Percentiles rank a stretch among this genome's conserved stretches.
Conservation (phyloP, 2,797 vertebrate genomes). For the Coregonus suidteri region DNA sequence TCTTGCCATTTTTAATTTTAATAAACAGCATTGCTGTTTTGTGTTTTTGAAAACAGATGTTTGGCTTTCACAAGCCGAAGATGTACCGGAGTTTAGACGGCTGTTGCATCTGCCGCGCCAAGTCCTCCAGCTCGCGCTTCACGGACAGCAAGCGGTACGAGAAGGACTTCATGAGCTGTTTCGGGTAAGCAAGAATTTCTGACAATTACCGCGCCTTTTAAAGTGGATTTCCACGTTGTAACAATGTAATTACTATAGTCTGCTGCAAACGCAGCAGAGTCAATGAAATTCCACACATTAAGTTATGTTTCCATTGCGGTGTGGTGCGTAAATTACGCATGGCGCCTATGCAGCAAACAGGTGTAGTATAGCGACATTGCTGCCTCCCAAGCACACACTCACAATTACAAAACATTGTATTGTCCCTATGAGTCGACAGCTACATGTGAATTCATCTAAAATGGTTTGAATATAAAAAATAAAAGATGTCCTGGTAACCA, state of each 20-base stretch:
- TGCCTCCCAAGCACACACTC: neutral
- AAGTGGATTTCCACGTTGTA: neutral
- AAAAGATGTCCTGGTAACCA: neutral
- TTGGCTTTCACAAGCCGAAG: conserved; percentile 99
- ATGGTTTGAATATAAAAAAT: too few relatives aligned
- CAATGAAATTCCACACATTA: neutral
- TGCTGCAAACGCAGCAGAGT: neutral
- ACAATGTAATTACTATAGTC: neutral
- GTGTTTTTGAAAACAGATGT: conserved; percentile 81
- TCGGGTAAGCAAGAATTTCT: conserved; percentile 68
- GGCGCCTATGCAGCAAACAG: too few relatives aligned
- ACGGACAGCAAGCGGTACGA: conserved; percentile 98
- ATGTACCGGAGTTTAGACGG: conserved; percentile 98
- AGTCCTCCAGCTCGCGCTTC: conserved; percentile 98
- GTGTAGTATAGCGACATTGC: neutral
- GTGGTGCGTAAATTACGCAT: too few relatives aligned
- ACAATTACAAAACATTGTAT: neutral
- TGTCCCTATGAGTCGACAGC: neutral
- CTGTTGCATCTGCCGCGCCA: conserved; percentile 98
- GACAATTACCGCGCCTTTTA: too few relatives aligned
- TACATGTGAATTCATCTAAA: neutral
- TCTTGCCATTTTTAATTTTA: neutral
- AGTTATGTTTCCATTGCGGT: neutral
- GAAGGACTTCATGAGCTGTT: conserved; percentile 85
- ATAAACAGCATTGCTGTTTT: neutral